Base-by-base conservation (phyloP, 1,140 invertebrate genomes). In the Idris sp. region DNA sequence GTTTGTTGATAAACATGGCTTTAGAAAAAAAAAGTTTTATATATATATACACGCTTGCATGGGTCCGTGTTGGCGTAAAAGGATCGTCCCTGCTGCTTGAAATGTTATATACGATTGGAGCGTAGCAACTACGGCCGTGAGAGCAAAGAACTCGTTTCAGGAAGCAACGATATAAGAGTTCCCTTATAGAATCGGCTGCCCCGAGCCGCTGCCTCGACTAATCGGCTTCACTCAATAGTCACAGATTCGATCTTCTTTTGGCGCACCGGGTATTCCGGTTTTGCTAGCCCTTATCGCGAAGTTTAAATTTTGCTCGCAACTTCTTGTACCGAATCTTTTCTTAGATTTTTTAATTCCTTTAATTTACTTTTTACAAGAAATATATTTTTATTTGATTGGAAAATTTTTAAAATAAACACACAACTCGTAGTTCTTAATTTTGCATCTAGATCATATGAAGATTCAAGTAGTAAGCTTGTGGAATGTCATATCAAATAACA, bases 81-180 rank as follows among this genome's bases (percentile, higher is more conserved):
- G 38, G 65, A 69, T 69, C 54, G 48, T 71, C 54, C 43, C 38
- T 38, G 46, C 54, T 71, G 46, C 54, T 71, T 54, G 56, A 61
- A 54, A 71, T 59, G 67, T 71, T 71, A 48, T 71, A 43, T 64
- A 38, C 56, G 68, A 72, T 64, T 64, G 68, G 56, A 54, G 59
- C 46, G 46, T 31, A 69, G 36, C 26, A 62, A 64, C 30, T 6
- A 6, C 2, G 68, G 51, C 58, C 51, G 68, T 64, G 68, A 51
- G 68, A 72, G 58, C 58, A 72, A 64, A 72, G 68, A 72, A 64
- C 58, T 64, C 56, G 64, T 59, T 59, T 54, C 46, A 61, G 54
- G 67, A 71, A 71, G 56, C 44, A 4, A 38, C 35, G 41, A 71
- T 59, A 46, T 51, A 44, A 68, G n/a, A n/a, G 53, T 41, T 68